Evolutionary conservation across 2,113 vertebrate genomes (phyloP).

Genomic region (Falcunculus frontatus): DNA sequence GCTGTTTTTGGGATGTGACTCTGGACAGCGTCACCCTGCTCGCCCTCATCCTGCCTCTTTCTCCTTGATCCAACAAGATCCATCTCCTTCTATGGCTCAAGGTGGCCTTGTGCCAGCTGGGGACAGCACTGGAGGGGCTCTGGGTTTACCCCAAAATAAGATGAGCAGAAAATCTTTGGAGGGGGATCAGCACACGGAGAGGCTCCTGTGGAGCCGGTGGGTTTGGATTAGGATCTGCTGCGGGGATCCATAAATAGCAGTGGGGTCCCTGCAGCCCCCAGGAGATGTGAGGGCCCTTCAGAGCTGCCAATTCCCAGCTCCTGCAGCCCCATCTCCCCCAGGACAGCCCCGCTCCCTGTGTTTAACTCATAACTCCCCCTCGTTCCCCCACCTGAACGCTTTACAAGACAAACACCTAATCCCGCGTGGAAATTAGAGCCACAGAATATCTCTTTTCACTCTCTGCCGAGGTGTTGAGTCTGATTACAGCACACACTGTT

Average conservation of each 20-base stretch:
- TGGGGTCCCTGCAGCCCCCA: not conserved
- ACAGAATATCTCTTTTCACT: constrained; percentile 52
- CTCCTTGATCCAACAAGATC: not conserved
- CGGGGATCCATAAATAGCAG: not conserved
- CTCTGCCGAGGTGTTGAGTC: constrained; percentile 19
- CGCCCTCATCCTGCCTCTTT: rapidly evolving
- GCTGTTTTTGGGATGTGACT: not conserved
- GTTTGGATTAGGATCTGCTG: not conserved
- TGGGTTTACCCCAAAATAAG: not conserved
- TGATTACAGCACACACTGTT: constrained; percentile 44
- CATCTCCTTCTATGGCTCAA: not conserved
- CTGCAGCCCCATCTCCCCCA: not conserved
- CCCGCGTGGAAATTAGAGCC: constrained; percentile 16
- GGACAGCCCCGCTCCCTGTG: not conserved
- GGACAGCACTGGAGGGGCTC: not conserved
- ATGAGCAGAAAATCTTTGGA: rapidly evolving
- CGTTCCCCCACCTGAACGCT: constrained; percentile 28
- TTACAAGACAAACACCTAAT: constrained; percentile 46
- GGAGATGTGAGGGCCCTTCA: not conserved
- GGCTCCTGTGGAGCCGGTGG: rapidly evolving
- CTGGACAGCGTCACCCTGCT: rapidly evolving
- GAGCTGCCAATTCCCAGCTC: not conserved
- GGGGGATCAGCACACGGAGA: not conserved
- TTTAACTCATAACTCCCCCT: constrained; percentile 36
- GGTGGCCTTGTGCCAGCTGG: not conserved